Evolutionary conservation across 1,140 invertebrate species (phyloP).

Genomic region (Conus betulinus): DNA sequence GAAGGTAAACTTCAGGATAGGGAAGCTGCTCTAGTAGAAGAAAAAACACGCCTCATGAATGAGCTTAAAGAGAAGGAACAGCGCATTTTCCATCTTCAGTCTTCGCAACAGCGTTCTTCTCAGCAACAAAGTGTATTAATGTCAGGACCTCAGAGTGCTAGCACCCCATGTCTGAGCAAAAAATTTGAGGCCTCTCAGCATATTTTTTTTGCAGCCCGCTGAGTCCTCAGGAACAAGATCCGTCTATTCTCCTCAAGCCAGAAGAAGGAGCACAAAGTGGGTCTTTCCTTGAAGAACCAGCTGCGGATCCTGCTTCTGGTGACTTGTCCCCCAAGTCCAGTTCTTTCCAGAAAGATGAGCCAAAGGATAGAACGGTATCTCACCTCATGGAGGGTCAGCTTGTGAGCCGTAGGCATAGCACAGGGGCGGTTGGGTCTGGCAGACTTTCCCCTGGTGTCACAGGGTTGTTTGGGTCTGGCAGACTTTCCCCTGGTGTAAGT

Average conservation of each 20-base stretch:
- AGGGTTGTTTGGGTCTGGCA: neutral
- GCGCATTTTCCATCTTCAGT: constrained; percentile 37
- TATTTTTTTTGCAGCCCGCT: neutral
- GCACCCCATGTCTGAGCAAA: neutral
- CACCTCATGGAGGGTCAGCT: neutral
- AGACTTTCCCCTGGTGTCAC: neutral
- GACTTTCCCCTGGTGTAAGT: neutral
- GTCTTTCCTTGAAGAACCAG: neutral
- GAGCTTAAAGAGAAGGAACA: constrained; percentile 59
- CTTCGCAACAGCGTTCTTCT: neutral
- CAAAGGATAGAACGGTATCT: neutral
- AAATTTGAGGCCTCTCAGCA: constrained; percentile 3
- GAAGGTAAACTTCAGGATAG: constrained; percentile 64
- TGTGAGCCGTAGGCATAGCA: neutral
- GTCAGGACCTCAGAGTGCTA: neutral
- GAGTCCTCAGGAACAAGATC: neutral
- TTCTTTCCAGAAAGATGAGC: neutral
- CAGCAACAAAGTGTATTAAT: neutral
- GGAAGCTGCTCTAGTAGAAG: constrained; percentile 63
- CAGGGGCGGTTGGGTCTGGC: neutral
- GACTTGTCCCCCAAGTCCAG: neutral
- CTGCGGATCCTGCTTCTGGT: neutral
- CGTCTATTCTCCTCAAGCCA: neutral
- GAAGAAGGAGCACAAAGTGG: neutral
- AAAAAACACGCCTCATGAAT: constrained; percentile 59